Evolutionary conservation across 1,140 invertebrate species (phyloP).

Genomic region (Mya arenaria): DNA sequence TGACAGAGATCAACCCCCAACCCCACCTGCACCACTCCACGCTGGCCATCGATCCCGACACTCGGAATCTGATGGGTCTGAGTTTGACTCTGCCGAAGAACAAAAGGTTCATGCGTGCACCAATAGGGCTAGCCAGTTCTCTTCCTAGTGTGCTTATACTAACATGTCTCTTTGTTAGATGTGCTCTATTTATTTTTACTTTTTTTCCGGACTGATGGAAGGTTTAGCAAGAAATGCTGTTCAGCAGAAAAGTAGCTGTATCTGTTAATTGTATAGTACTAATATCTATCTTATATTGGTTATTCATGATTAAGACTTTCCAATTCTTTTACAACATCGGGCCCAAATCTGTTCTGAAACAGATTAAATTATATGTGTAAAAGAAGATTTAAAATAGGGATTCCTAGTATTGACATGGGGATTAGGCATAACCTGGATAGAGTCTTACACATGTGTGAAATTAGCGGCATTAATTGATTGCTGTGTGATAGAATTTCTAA

Average conservation of each 20-base stretch:
- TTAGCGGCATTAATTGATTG: too few relatives aligned
- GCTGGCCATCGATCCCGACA: background rate
- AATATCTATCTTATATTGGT: too few relatives aligned
- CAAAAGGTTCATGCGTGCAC: background rate
- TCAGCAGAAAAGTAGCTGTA: background rate
- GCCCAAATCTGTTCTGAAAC: too few relatives aligned
- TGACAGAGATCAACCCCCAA: constrained; percentile 33
- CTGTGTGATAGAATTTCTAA: too few relatives aligned
- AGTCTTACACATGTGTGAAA: too few relatives aligned
- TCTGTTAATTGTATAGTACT: too few relatives aligned
- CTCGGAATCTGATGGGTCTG: background rate
- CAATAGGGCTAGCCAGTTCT: background rate
- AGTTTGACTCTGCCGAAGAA: constrained; percentile 1
- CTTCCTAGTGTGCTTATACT: background rate
- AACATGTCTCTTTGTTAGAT: background rate
- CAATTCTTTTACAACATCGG: too few relatives aligned
- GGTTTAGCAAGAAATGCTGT: background rate
- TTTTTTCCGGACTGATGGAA: background rate
- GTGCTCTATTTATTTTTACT: background rate
- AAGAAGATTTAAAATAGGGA: too few relatives aligned
- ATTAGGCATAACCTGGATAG: too few relatives aligned
- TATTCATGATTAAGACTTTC: too few relatives aligned
- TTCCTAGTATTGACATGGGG: too few relatives aligned
- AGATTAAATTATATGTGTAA: too few relatives aligned
- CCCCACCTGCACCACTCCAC: constrained; percentile 34